Percentiles rank a stretch among this genome's conserved stretches.
Conservation (phyloP, 1,140 invertebrate genomes). For the Drosophila oshimai region DNA sequence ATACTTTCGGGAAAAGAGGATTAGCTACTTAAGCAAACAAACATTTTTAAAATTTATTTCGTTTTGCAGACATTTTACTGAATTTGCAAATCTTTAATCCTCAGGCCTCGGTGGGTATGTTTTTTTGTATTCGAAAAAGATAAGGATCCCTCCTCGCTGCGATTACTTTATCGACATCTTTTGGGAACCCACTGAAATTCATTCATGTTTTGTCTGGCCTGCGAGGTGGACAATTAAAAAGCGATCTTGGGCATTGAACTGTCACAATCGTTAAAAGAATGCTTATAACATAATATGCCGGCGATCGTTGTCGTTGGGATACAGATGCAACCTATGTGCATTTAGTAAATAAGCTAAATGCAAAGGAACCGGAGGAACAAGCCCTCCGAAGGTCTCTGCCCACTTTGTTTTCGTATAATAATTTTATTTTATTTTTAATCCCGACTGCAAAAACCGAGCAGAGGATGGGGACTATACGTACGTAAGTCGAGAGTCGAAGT, state of each 20-base stretch:
- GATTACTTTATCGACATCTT: conserved; percentile 12
- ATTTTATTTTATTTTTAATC: conserved; percentile 69
- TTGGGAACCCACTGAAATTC: background rate
- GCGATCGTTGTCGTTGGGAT: conserved; percentile 18
- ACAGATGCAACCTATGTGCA: background rate
- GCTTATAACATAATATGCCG: conserved; percentile 62
- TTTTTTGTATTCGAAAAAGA: conserved; percentile 7
- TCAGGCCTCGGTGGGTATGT: background rate
- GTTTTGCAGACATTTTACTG: conserved; percentile 5
- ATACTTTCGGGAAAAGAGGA: background rate
- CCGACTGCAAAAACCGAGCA: background rate
- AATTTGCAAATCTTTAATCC: background rate
- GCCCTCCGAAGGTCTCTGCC: conserved; percentile 8
- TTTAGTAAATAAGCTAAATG: conserved; percentile 20
- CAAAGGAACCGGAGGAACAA: background rate
- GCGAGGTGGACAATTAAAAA: conserved; percentile 37
- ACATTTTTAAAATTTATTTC: background rate
- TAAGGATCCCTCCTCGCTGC: conserved; percentile 4
- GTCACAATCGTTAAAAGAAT: conserved; percentile 64
- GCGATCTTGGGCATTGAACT: conserved; percentile 44
- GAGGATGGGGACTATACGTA: conserved; percentile 3
- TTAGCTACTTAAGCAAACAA: background rate
- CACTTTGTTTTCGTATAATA: conserved; percentile 65
- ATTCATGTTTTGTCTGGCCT: conserved; percentile 23
- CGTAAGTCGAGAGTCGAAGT: conserved; percentile 19